Evolutionary conservation across 2,888 invertebrate genomes (phyloP), one percentile per base, ranked within the genome.

Genomic region (Acanthosoma haemorrhoidale): DNA sequence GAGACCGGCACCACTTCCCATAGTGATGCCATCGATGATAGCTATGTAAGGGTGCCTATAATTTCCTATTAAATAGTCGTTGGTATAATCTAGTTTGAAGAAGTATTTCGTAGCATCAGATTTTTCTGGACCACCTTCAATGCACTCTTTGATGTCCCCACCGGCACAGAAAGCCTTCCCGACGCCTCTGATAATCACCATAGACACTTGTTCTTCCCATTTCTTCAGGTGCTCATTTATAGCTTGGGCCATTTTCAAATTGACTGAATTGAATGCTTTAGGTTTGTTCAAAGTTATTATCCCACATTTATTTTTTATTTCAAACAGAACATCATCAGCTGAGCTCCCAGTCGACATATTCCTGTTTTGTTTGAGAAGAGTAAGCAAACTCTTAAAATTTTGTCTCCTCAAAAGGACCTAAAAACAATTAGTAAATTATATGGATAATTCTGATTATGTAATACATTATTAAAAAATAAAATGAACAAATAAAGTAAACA

Each of bases 81-180:
- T 83, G 58, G 86, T 87, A 78, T 95, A 96, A 71, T 77, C 77
- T n/a, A 63, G 69, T 25, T 71, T 60, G 78, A 98, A 97, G 81
- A 97, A 97, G 32, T 85, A 83, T 76, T 86, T 82, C 0, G 87
- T 86, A 16, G 72, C 71, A 32, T 76, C 77, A 60, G 79, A 79
- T 71, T 79, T 80, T 0, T 80, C 81, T 21, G 81, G 80, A 71
- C 83, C 81, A 2, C 80, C 80, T 71, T 76, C 77, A 1, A 88
- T 88, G 4, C 89, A 80, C n/a, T 87, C 84, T 78, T 91, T 87
- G 0, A 99, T 91, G 82, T 99, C 99, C 1, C 99, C 99, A 0
- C 99, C 99, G 13, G 99, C 97, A 83, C 99, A 99, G 80, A 99
- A 99, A 1, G 98, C 92, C 80, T 96, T 97, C 0, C 89, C 95